These are phyloP conservation scores for Idaea biselata DNA, from an alignment of 2,888 invertebrate genomes.

Conservation along the genomic window DNA sequence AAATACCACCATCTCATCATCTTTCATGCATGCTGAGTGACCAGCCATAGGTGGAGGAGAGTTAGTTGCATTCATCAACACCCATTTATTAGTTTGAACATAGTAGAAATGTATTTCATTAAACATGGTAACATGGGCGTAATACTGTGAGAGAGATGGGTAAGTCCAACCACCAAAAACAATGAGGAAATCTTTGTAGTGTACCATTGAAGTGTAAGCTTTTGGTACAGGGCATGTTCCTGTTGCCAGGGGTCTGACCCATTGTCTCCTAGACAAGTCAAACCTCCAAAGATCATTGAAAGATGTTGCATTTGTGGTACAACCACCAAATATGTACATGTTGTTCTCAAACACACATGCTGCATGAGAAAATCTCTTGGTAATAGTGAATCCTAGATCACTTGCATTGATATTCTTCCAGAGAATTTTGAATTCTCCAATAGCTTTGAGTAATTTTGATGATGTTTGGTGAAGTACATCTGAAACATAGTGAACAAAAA, in stretches of 20 bases:
- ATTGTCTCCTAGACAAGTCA: constrained; percentile 91
- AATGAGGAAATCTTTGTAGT: constrained; percentile 89
- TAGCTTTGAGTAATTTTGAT: constrained; percentile 87
- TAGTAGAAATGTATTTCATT: constrained; percentile 95
- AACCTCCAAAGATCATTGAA: constrained; percentile 98
- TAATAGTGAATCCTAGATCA: constrained; percentile 87
- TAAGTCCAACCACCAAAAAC: constrained; percentile 98
- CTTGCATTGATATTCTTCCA: constrained; percentile 84
- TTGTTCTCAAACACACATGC: constrained; percentile 90
- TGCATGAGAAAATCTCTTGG: constrained; percentile 95
- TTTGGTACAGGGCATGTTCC: constrained; percentile 97
- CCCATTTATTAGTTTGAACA: constrained; percentile 90
- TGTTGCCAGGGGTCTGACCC: constrained; percentile 91
- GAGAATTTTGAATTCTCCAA: constrained; percentile 87
- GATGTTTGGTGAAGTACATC: constrained; percentile 89
- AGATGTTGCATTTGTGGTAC: constrained; percentile 95
- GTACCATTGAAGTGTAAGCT: constrained; percentile 96
- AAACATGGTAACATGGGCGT: constrained; percentile 92
- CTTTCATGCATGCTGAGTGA: constrained; percentile 93
- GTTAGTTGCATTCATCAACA: constrained; percentile 81
- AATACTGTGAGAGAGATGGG: constrained; percentile 91
- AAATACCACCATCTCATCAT: constrained; percentile 91
- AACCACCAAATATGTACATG: constrained; percentile 98
- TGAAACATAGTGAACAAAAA: constrained; percentile 55
- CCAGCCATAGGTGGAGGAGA: constrained; percentile 94